Conservation (phyloP, 2,113 vertebrate genomes). For the rabbit (Oryctolagus cuniculus) region mOryCun1.1 NC_091432.1:90611001-90611500, state of each 20-base stretch:
- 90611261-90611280: neutral
- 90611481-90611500: too few species aligned
- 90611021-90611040: neutral
- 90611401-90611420: neutral
- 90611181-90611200: neutral
- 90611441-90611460: neutral
- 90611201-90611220: neutral
- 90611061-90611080: neutral
- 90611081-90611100: neutral
- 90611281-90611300: neutral
- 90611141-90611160: neutral
- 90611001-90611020: neutral
- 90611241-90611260: neutral
- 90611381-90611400: neutral
- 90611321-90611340: neutral
- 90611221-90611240: neutral
- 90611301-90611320: neutral
- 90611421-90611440: neutral
- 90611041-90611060: conserved; percentile 32
- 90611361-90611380: neutral
- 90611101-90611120: accelerated
- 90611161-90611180: neutral
- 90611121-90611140: neutral
- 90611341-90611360: conserved; percentile 12
- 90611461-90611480: too few species aligned